Evolutionary conservation across 2,888 invertebrate genomes (phyloP), one percentile per base, ranked within the genome.

Genomic region (Oligia fasciuncula): DNA sequence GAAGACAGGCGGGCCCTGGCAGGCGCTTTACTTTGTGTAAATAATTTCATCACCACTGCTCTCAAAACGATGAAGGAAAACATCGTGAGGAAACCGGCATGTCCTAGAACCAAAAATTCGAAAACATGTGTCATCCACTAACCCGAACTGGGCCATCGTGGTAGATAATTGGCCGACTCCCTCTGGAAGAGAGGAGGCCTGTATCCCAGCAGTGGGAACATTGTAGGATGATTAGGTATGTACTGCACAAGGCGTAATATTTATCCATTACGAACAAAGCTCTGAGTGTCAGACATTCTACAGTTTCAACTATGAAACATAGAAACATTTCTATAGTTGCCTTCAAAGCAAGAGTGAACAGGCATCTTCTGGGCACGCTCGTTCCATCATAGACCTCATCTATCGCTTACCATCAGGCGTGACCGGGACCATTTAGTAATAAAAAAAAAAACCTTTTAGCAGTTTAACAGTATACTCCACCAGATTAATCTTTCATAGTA

Each of bases 401-500:
- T 29, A 29, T 29, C 29, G 29, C 29, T 29, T 29, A 29, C 29
- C 29, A 29, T 29, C 29, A 29, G 29, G 29, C 29, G 29, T 29
- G 29, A 29, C 1, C 29, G 29, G 29, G 29, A 1, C 29, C 29
- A 29, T 29, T 29, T 29, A 29, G 29, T 29, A 29, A 29, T 29
- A 29, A 29, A 29, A 29, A 29, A 29, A 29, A 29, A 29, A 29
- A 75, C 66, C 70, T 75, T 69, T 70, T 29, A 80, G 40, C 51
- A 75, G 2, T 70, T 40, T 54, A 17, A 1, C 19, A n/a, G 35
- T 54, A 29, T 49, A 62, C 57, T 54, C 43, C 23, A 14, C 67
- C 35, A 72, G 71, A 78, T 83, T 83, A 83, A 79, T 83, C 51
- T 76, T 83, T 79, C 40, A 67, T 35, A 11, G 51, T n/a, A 60